Evolutionary conservation across 1,140 invertebrate species (phyloP).

Genomic region (Trachelipus rathkii): DNA sequence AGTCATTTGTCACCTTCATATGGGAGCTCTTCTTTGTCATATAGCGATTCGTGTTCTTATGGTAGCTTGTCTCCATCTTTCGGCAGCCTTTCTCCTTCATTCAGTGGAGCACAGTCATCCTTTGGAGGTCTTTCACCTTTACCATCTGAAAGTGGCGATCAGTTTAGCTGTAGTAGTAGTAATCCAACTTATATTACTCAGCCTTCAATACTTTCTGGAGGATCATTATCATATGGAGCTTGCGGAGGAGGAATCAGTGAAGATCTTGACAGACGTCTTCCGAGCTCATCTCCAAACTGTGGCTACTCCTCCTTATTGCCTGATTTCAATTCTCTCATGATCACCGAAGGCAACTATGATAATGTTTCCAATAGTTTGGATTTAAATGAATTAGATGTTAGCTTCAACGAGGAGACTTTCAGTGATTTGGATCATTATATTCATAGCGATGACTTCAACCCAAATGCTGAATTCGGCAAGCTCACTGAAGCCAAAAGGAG

Average conservation of each 20-base stretch:
- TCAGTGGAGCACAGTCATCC: neutral
- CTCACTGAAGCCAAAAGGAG: neutral
- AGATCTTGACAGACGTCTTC: neutral
- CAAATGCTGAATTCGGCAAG: neutral
- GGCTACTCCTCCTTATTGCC: neutral
- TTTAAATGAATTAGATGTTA: neutral
- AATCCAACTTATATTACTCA: neutral
- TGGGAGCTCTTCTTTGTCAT: neutral
- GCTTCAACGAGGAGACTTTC: neutral
- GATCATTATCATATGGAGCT: neutral
- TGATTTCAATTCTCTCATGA: neutral
- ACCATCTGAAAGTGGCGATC: neutral
- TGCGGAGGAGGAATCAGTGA: neutral
- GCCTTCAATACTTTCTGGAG: neutral
- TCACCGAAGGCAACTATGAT: neutral
- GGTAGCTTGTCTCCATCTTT: neutral
- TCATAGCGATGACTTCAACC: neutral
- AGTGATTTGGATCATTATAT: neutral
- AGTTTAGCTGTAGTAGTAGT: neutral
- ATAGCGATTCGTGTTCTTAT: no score
- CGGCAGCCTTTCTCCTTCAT: neutral
- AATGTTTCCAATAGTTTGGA: neutral
- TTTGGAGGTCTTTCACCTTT: neutral
- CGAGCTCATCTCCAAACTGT: neutral
- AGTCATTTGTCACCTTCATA: neutral